Evolutionary conservation across 2,888 invertebrate genomes (phyloP), one percentile per base, ranked within the genome.

Genomic region (Cataglyphis livida): DNA sequence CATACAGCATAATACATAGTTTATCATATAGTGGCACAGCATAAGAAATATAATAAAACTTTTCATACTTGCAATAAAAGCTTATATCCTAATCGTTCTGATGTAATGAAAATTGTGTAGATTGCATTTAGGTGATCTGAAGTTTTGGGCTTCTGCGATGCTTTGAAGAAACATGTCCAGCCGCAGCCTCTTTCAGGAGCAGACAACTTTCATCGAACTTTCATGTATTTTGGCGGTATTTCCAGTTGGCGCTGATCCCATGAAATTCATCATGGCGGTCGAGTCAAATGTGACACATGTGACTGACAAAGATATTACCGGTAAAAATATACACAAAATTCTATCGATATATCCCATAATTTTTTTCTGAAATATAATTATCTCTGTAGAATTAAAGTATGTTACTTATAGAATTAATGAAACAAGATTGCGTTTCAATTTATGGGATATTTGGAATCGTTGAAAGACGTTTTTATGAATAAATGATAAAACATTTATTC

Each of bases 171-270:
- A 48, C 35, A 32, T 38, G 25, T 28, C 5, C 28, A 66, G 44
- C 9, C 2, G 32, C 51, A 15, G 5, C 3, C 21, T 44, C 51
- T 51, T n/a, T 51, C 7, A 51, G 51, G n/a, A 59, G 57, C 70
- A 70, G 25, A 6, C 35, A 35, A 68, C 28, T 78, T 68, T 25
- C 66, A 18, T 25, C 28, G 12, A 7, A 48, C 48, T 51, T 66
- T 78, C 7, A 18, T 57, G 44, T 25, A 12, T 70, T 79, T 79
- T 79, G 78, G 70, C 78, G 78, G 78, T 35, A 79, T 59, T 44
- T 44, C 2, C 18, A 10, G 65, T 7, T 75, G 44, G 44, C 61
- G 73, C 74, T 48, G 74, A 35, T 51, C 54, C 35, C 21, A 9
- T 35, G 70, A 51, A 9, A 18, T 51, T 3, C 3, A n/a, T 28